Conservation (phyloP, 1,140 invertebrate species). For the Glossosoma conforme region DNA sequence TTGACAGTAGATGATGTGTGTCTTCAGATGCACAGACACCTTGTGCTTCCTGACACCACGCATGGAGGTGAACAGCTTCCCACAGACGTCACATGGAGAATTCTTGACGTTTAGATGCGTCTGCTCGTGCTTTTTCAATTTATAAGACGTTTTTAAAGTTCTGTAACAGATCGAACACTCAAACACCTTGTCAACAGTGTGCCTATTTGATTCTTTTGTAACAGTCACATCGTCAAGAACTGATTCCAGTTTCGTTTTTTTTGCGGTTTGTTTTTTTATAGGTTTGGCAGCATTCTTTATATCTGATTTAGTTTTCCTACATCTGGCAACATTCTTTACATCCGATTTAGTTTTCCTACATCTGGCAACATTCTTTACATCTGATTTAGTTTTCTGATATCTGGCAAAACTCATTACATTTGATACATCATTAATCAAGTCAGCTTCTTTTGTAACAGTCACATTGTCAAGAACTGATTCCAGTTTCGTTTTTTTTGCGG, state of each 20-base stretch:
- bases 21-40: slow-evolving; percentile 20
- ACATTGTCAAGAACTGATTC: slow-evolving; percentile 25
- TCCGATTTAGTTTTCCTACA: slow-evolving; percentile 20
- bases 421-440: too few species aligned
- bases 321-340: slow-evolving; percentile 26
- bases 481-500: too few species aligned
- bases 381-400: slow-evolving; percentile 19
- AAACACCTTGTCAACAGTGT: slow-evolving; percentile 18
- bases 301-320: slow-evolving; percentile 20
- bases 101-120: slow-evolving; percentile 28
- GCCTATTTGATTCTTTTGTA: slow-evolving; percentile 22
- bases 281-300: too few species aligned
- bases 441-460: slow-evolving; percentile 16
- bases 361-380: slow-evolving; percentile 27
- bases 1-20: slow-evolving; percentile 21
- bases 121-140: slow-evolving; percentile 25
- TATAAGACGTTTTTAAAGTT: slow-evolving; percentile 16
- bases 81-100: slow-evolving; percentile 28
- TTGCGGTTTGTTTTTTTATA: too few species aligned
- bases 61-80: slow-evolving; percentile 22
- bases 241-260: too few species aligned
- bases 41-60: slow-evolving; percentile 27
- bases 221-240: slow-evolving; percentile 18
- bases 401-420: slow-evolving; percentile 24
- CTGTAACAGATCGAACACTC: slow-evolving; percentile 18